Base-by-base conservation (phyloP, 2,113 vertebrate genomes). In the Hypomesus transpacificus region DNA sequence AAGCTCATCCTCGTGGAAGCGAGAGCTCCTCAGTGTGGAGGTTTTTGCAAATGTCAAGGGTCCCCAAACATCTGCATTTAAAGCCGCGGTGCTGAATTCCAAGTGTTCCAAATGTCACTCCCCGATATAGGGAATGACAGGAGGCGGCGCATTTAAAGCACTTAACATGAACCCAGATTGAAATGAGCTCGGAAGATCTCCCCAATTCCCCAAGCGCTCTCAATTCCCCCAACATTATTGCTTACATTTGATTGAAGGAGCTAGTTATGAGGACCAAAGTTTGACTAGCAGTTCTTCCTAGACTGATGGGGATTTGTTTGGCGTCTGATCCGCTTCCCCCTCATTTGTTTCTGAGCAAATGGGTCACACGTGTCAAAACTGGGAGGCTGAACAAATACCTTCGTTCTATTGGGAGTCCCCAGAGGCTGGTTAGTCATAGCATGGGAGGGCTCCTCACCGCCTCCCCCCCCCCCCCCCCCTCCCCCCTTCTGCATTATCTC, bases 401-500 rank as follows among this genome's bases (percentile, higher is more conserved):
- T 59, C 68, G 62, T 53, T 74, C 69, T 74, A 77, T 70, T 68
- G 53, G 69, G 72, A 81, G 54, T 83, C 78, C 76, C 80, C 81
- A 58, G 74, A 80, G 80, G 79, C 71, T 81, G 68, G 75, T 82
- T 79, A 82, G 82, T 86, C 82, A 85, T 76, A 46, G 80, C 51
- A 21, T 31, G 57, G 17, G 76, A 82, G 77, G 57, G 22, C 59
- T 56, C 79, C 82, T 46, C 61, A 69, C 63, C 14, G 61, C 22
- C 20, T 70, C 66, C 59, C 66, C 17, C 52, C 24, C 64, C 22
- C 63, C 60, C 20, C 71, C 70, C 54, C 63, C 60, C 20, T 69
- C 70, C 54, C 61, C 58, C 54, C 18, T 24, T 82, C 83, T 87
- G 61, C 74, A 84, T 88, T 88, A 82, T 84, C 80, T 83, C 66